phyloP scores from a whole-genome alignment of 2,888 invertebrate genomes.

The Abscondita cerata region DNA sequence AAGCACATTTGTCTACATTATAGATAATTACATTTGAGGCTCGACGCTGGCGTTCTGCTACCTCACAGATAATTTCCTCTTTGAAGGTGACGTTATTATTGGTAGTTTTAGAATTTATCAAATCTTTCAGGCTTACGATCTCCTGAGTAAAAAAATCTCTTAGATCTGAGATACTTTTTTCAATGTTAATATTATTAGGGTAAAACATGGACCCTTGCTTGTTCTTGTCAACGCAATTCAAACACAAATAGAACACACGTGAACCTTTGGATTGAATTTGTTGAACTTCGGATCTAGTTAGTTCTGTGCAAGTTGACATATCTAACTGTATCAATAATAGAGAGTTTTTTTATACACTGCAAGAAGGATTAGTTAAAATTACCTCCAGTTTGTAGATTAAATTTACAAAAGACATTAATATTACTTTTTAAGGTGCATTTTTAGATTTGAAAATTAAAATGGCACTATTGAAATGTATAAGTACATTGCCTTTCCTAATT shows the following conservation, averaged over 20 bases:
- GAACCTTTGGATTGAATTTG: background rate
- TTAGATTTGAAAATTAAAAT: too few relatives aligned
- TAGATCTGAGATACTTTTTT: background rate
- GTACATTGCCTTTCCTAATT: too few relatives aligned
- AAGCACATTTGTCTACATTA: background rate
- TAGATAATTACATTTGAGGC: background rate
- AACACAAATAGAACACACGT: background rate
- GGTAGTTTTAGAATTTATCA: background rate
- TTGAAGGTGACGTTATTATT: background rate
- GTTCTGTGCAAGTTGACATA: background rate
- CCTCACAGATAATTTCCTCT: slow-evolving; percentile 2
- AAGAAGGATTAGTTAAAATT: too few relatives aligned
- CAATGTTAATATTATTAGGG: background rate
- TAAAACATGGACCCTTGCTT: background rate
- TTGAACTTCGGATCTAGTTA: background rate
- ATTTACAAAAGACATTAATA: too few relatives aligned
- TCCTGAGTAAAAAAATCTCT: background rate
- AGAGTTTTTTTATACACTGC: too few relatives aligned
- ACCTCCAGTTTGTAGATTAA: too few relatives aligned
- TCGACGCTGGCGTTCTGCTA: too few relatives aligned
- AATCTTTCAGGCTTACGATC: too few relatives aligned
- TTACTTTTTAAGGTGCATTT: too few relatives aligned
- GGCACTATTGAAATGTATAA: too few relatives aligned
- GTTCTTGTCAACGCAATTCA: background rate
- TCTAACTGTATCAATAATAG: too few relatives aligned